phyloP scores from a whole-genome alignment of 1,140 invertebrate species.

The Drepana arcuata region DNA sequence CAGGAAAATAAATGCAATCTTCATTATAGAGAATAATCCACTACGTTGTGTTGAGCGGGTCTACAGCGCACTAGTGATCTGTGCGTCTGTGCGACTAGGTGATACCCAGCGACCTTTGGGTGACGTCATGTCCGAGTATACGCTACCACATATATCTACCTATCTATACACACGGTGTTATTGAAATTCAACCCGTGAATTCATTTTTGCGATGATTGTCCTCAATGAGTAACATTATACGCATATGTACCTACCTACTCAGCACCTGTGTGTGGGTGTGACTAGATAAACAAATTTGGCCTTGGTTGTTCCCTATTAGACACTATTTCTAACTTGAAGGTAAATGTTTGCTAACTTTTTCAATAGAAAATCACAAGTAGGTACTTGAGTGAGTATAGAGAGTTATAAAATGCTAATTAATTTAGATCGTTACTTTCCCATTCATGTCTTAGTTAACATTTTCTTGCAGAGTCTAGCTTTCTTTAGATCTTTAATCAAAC shows the following conservation, averaged over 20 bases:
- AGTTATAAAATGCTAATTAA: no score
- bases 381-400: no score
- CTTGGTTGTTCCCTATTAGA: constrained; percentile 13
- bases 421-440: no score
- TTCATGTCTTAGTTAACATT: no score
- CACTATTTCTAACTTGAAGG: no score
- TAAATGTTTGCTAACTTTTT: no score
- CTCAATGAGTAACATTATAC: constrained; percentile 36
- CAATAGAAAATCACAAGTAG: no score
- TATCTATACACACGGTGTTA: constrained; percentile 35
- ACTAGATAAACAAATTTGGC: constrained; percentile 40
- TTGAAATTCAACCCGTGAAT: constrained; percentile 50
- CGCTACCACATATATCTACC: constrained; percentile 14
- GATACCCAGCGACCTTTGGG: constrained; percentile 53
- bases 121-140: no score
- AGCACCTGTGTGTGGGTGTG: no score
- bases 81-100: constrained; percentile 27
- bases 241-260: constrained; percentile 9
- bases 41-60: constrained; percentile 40
- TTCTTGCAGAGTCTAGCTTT: no score
- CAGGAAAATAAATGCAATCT: constrained; percentile 30
- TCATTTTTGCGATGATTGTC: constrained; percentile 43
- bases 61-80: constrained; percentile 58
- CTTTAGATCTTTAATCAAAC: no score
- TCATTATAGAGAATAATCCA: constrained; percentile 32